phyloP scores from a whole-genome alignment of 2,113 vertebrate genomes.

The Catharus minimus region DNA sequence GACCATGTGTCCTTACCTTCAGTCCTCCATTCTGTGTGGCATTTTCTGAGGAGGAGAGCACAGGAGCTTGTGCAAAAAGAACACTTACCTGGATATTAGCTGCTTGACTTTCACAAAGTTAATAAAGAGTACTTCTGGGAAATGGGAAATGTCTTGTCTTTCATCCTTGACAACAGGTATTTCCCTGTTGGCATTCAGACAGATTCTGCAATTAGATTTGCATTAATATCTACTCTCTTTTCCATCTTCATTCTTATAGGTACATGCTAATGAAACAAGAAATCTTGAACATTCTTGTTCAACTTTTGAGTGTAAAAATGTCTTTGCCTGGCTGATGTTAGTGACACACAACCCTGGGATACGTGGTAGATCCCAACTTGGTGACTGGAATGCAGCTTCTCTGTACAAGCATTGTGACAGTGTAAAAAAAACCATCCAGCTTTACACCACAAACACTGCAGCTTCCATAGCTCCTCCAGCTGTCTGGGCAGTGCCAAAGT shows the following conservation, averaged over 20 bases:
- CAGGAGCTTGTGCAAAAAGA: neutral
- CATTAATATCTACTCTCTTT: neutral
- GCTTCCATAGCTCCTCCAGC: neutral
- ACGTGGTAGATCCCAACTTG: neutral
- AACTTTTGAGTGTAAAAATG: neutral
- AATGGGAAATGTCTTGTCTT: conserved; percentile 1
- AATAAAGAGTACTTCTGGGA: conserved; percentile 35
- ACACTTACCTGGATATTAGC: neutral
- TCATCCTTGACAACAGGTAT: neutral
- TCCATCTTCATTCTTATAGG: neutral
- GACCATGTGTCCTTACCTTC: neutral
- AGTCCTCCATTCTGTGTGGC: neutral
- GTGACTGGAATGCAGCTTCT: neutral
- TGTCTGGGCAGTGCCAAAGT: neutral
- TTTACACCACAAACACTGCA: neutral
- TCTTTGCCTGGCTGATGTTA: neutral
- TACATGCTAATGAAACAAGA: neutral
- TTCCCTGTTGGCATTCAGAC: conserved; percentile 38
- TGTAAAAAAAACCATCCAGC: neutral
- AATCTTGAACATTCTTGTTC: neutral
- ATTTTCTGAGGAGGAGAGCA: neutral
- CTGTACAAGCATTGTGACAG: neutral
- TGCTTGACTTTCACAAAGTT: conserved; percentile 31
- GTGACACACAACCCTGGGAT: neutral
- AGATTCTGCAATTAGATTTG: neutral